Conservation (phyloP, 1,140 invertebrate genomes). For the Cherax quadricarinatus region DNA sequence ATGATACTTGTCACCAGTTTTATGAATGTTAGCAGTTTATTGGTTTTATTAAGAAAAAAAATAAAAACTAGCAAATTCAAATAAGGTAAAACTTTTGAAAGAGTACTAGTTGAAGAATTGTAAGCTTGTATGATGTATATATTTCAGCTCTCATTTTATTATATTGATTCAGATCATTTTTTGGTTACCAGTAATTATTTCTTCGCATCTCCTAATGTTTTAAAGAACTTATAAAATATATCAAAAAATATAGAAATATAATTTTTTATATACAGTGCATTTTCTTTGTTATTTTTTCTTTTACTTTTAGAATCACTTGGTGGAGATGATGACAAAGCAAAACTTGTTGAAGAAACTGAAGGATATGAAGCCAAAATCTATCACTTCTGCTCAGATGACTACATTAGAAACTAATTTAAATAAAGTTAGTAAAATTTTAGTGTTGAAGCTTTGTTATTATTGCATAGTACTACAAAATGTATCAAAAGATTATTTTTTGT, state of each 20-base stretch:
- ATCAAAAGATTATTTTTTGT: too few relatives aligned
- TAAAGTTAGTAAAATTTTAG: slow-evolving; percentile 37
- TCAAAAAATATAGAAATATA: too few relatives aligned
- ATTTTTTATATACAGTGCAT: not conserved
- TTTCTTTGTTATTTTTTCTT: not conserved
- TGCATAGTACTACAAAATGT: too few relatives aligned
- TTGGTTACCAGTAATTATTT: not conserved
- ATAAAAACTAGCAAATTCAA: not conserved
- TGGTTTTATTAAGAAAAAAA: too few relatives aligned
- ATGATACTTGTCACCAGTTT: too few relatives aligned
- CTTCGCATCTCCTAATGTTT: too few relatives aligned
- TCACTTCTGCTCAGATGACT: slow-evolving; percentile 23
- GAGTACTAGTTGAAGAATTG: not conserved
- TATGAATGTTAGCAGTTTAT: too few relatives aligned
- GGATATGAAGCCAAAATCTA: slow-evolving; percentile 77
- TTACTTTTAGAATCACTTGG: slow-evolving; percentile 82
- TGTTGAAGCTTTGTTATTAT: too few relatives aligned
- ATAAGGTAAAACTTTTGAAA: not conserved
- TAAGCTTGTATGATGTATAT: not conserved
- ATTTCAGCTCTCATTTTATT: too few relatives aligned
- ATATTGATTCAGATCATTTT: too few relatives aligned
- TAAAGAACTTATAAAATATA: too few relatives aligned
- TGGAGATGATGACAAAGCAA: slow-evolving; percentile 81
- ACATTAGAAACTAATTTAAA: slow-evolving; percentile 45
- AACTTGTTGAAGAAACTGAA: slow-evolving; percentile 80